A percentile compares a stretch with the other conserved stretches of the same genome.
Conservation (phyloP, 2,113 vertebrate species). For the Oceanodroma tethys region DNA sequence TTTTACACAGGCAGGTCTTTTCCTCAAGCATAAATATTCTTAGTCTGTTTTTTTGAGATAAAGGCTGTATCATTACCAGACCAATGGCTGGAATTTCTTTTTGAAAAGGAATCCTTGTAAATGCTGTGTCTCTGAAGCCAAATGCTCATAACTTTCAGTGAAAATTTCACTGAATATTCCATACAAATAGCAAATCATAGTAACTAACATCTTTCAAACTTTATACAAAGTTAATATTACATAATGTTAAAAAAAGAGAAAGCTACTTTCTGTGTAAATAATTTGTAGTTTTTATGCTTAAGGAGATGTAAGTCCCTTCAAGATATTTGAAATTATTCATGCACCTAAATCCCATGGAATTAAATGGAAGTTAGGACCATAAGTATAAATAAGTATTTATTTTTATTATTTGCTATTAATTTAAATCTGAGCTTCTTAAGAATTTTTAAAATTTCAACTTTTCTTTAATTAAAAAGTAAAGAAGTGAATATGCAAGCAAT, state of each 20-base stretch:
- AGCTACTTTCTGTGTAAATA: not conserved
- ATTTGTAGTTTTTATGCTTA: not conserved
- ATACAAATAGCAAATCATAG: not conserved
- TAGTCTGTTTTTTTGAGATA: constrained; percentile 22
- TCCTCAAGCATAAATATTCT: constrained; percentile 40
- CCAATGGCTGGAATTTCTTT: not conserved
- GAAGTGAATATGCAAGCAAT: not conserved
- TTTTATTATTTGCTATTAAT: not conserved
- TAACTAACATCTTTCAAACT: not conserved
- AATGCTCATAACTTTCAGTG: not conserved
- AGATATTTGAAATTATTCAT: not conserved
- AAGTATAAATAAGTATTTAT: not conserved
- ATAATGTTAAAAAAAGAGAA: not conserved
- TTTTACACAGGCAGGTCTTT: constrained; percentile 13
- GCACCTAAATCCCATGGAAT: not conserved
- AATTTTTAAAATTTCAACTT: fast-evolving
- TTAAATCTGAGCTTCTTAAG: not conserved
- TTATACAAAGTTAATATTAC: not conserved
- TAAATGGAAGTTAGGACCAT: not conserved
- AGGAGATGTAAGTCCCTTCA: not conserved
- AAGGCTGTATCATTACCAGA: constrained; percentile 1
- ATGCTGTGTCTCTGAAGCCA: not conserved
- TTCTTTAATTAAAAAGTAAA: not conserved
- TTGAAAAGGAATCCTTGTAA: constrained; percentile 28
- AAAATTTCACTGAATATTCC: not conserved